phyloP scores from a whole-genome alignment of 2,888 invertebrate genomes.

The Atrina japonica region DNA sequence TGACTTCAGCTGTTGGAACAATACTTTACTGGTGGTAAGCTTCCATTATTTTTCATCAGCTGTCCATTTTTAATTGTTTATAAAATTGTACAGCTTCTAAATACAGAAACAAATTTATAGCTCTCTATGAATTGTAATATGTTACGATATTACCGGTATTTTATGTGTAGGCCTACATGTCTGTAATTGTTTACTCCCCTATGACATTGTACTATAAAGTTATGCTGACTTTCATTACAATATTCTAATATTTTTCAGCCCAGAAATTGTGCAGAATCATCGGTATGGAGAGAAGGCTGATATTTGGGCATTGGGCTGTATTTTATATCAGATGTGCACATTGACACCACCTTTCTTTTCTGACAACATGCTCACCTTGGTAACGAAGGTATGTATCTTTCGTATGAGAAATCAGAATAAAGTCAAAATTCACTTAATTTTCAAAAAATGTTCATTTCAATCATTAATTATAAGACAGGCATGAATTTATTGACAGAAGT shows the following conservation, averaged over 20 bases:
- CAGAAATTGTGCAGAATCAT: conserved; percentile 81
- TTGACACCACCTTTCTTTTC: conserved; percentile 81
- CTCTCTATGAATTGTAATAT: too few species aligned
- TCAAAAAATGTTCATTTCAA: background rate
- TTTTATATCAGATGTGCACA: conserved; percentile 81
- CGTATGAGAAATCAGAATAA: too few species aligned
- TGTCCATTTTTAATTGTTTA: too few species aligned
- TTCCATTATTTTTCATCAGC: too few species aligned
- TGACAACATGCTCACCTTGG: conserved; percentile 80
- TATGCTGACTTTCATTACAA: too few species aligned
- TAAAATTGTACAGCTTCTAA: too few species aligned
- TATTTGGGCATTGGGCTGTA: conserved; percentile 82
- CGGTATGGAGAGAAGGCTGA: conserved; percentile 82
- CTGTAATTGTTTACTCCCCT: too few species aligned
- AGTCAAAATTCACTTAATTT: background rate
- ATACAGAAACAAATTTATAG: too few species aligned
- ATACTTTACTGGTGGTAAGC: conserved; percentile 81
- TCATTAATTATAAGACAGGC: conserved; percentile 1
- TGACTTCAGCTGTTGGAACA: conserved; percentile 81
- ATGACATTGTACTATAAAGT: too few species aligned
- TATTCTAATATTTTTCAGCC: conserved; percentile 76
- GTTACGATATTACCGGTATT: too few species aligned
- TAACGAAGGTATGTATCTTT: conserved; percentile 74
- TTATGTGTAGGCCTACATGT: too few species aligned
- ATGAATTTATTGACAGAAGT: too few species aligned